A percentile compares a stretch with the other conserved stretches of the same genome.
Conservation (phyloP, 2,113 vertebrate genomes). For the Falcunculus frontatus region DNA sequence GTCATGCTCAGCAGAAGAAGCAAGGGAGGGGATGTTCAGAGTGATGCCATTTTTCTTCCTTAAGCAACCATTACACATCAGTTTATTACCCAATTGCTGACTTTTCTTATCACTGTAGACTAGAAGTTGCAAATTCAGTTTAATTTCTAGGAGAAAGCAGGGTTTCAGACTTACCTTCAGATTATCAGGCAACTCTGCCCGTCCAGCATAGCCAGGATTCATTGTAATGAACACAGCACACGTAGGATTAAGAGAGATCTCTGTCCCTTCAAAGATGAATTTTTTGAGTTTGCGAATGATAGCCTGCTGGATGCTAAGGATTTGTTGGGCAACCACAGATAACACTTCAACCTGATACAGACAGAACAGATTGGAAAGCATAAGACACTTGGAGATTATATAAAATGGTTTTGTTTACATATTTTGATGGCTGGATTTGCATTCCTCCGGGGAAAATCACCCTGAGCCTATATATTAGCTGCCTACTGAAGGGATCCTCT, state of each 20-base stretch:
- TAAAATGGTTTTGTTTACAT: not conserved
- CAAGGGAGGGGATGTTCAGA: not conserved
- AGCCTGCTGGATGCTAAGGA: slow-evolving; percentile 92
- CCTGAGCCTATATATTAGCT: not conserved
- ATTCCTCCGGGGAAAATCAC: not conserved
- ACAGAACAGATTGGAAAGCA: not conserved
- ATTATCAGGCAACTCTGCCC: slow-evolving; percentile 91
- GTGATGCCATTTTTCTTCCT: not conserved
- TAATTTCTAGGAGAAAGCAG: not conserved
- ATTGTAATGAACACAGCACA: slow-evolving; percentile 94
- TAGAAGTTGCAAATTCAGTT: not conserved
- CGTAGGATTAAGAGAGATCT: slow-evolving; percentile 87
- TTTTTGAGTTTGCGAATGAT: slow-evolving; percentile 79
- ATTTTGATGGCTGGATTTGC: not conserved
- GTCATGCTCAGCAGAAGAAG: not conserved
- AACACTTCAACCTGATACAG: slow-evolving; percentile 86
- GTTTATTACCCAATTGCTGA: not conserved
- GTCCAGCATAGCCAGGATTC: slow-evolving; percentile 93
- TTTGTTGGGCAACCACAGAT: slow-evolving; percentile 92
- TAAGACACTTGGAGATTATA: not conserved
- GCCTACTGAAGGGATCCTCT: not conserved
- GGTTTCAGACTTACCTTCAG: slow-evolving; percentile 80
- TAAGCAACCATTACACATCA: not conserved
- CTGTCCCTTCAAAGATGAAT: slow-evolving; percentile 90
- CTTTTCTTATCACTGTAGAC: not conserved